Conservation (phyloP, 2,888 invertebrate species). For the Lycia hirtaria region DNA sequence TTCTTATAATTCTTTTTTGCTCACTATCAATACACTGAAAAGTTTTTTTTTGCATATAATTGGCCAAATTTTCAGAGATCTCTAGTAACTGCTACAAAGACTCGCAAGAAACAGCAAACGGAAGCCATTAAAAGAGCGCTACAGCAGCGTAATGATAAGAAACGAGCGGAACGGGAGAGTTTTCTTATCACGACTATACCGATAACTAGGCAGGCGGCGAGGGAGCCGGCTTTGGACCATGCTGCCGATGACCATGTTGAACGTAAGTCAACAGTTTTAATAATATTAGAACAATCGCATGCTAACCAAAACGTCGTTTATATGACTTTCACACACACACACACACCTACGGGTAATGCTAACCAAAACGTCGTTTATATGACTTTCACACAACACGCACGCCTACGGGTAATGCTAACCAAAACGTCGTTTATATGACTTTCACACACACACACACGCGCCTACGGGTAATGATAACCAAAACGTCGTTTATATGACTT, state of each 20-base stretch:
- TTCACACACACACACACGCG: no score
- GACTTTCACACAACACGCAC: no score
- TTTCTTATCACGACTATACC: slow-evolving; percentile 98
- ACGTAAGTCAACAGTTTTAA: slow-evolving; percentile 75
- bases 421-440: no score
- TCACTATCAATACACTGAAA: background rate
- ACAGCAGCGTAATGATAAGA: slow-evolving; percentile 97
- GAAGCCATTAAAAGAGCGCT: slow-evolving; percentile 98
- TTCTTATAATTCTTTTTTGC: slow-evolving; percentile 3
- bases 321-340: no score
- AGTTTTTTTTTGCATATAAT: slow-evolving; percentile 5
- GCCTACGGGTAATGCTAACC: no score
- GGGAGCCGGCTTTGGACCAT: slow-evolving; percentile 96
- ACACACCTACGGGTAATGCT: no score
- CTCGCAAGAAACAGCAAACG: slow-evolving; percentile 99
- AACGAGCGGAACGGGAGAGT: slow-evolving; percentile 96
- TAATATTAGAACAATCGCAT: background rate
- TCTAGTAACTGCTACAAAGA: slow-evolving; percentile 98
- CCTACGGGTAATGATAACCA: no score
- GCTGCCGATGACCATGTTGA: slow-evolving; percentile 94
- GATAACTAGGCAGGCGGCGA: slow-evolving; percentile 97
- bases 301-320: background rate
- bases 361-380: no score
- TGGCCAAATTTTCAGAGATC: slow-evolving; percentile 87
- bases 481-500: no score